These are phyloP conservation scores for Merops nubicus DNA, from an alignment of 2,113 vertebrate species.

Conservation along the genomic window DNA sequence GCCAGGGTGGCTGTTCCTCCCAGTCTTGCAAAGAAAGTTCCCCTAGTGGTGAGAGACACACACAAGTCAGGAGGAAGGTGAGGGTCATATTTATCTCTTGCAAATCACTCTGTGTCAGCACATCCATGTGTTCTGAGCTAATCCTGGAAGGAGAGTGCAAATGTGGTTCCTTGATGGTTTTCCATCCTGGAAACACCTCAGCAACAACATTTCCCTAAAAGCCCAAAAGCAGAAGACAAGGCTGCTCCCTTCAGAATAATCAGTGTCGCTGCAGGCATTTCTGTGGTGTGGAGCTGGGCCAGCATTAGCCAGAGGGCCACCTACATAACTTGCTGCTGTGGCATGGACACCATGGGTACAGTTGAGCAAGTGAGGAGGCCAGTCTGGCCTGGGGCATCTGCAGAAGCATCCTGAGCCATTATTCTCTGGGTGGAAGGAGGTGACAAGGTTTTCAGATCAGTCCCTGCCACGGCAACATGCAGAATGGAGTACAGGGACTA, in stretches of 20 bases:
- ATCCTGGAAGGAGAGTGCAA: not conserved
- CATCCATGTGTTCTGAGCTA: not conserved
- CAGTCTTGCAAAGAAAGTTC: not conserved
- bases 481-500: not conserved
- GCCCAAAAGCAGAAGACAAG: not conserved
- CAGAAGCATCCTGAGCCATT: not conserved
- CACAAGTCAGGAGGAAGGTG: not conserved
- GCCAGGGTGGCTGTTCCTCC: not conserved
- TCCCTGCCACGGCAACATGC: rapidly evolving
- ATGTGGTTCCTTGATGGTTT: not conserved
- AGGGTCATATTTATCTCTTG: not conserved
- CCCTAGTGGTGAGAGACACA: not conserved
- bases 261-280: not conserved
- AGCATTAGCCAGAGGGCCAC: not conserved
- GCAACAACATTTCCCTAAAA: not conserved
- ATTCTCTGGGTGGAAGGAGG: not conserved
- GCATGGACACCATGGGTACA: not conserved
- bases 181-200: not conserved
- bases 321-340: not conserved
- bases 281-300: not conserved
- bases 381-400: not conserved
- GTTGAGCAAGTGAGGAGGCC: not conserved
- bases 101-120: not conserved
- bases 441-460: not conserved
- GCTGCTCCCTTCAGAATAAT: not conserved